These are phyloP conservation scores for Chydorus sphaericus DNA, from an alignment of 2,888 invertebrate genomes.

Conservation along the genomic window DNA sequence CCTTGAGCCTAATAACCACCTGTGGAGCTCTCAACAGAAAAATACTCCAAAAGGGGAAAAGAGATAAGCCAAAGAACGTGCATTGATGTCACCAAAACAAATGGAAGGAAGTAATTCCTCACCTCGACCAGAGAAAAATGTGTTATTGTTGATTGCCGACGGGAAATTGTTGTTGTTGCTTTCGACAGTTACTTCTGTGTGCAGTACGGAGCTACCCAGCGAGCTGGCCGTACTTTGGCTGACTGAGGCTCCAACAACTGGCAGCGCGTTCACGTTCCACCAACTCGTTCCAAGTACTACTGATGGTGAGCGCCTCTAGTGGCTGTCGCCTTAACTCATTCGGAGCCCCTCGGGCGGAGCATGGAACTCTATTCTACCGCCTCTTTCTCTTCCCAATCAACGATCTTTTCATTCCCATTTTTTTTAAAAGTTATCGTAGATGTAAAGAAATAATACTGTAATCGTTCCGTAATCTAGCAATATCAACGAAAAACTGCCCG, in stretches of 20 bases:
- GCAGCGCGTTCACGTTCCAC: not conserved
- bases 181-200: not conserved
- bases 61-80: too few species aligned
- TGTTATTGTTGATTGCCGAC: not conserved
- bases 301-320: not conserved
- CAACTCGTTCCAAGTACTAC: not conserved
- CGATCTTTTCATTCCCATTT: too few species aligned
- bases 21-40: not conserved
- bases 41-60: not conserved
- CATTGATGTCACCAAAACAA: not conserved
- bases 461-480: too few species aligned
- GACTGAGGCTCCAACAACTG: conserved; percentile 1
- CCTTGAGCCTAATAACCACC: too few species aligned
- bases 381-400: too few species aligned
- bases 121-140: too few species aligned
- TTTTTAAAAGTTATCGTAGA: too few species aligned
- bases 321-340: too few species aligned
- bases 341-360: too few species aligned
- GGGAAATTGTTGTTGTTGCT: not conserved
- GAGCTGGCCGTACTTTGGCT: not conserved
- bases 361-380: too few species aligned
- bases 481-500: too few species aligned
- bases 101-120: not conserved
- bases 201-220: not conserved
- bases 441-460: too few species aligned